A percentile compares a stretch with the other conserved stretches of the same genome.
Evolutionary conservation across 2,797 vertebrate genomes (phyloP).

Genomic region (Serranus cabrilla): DNA sequence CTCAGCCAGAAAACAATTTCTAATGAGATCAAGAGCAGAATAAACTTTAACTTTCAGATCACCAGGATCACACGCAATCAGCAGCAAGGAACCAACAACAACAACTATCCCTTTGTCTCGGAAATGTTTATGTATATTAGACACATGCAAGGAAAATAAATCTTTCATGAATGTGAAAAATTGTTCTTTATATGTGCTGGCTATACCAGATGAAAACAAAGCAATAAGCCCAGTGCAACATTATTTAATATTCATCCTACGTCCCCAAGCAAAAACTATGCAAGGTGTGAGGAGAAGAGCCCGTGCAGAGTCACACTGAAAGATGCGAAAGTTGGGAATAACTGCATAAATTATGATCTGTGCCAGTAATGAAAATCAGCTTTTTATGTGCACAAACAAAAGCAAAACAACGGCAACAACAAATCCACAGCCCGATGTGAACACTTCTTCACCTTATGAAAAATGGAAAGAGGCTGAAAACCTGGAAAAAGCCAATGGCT

Average conservation of each 20-base stretch:
- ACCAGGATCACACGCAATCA: constrained; percentile 37
- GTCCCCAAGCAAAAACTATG: constrained; percentile 65
- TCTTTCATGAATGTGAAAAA: constrained; percentile 72
- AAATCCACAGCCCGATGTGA: constrained; percentile 26
- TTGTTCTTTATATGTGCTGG: constrained; percentile 46
- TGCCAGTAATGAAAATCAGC: constrained; percentile 21
- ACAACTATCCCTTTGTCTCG: constrained; percentile 57
- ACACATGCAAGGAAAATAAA: constrained; percentile 60
- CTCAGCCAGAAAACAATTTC: constrained; percentile 36
- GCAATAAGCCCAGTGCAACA: constrained; percentile 60
- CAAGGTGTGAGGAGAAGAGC: constrained; percentile 73
- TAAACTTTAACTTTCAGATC: constrained; percentile 55
- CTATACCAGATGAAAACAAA: constrained; percentile 70
- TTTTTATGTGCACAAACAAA: constrained; percentile 62
- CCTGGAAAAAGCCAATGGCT: constrained; percentile 85
- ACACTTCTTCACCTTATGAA: constrained; percentile 57
- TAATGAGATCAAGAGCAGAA: constrained; percentile 65
- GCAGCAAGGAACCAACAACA: constrained; percentile 6
- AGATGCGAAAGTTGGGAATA: constrained; percentile 67
- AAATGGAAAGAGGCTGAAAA: constrained; percentile 70
- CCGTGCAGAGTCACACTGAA: constrained; percentile 41
- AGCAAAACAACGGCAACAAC: constrained; percentile 28
- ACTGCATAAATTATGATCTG: constrained; percentile 69
- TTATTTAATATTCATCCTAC: constrained; percentile 75
- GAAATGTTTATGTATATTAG: constrained; percentile 69